Conservation (phyloP, 1,140 invertebrate genomes). For the Linepithema humile region DNA sequence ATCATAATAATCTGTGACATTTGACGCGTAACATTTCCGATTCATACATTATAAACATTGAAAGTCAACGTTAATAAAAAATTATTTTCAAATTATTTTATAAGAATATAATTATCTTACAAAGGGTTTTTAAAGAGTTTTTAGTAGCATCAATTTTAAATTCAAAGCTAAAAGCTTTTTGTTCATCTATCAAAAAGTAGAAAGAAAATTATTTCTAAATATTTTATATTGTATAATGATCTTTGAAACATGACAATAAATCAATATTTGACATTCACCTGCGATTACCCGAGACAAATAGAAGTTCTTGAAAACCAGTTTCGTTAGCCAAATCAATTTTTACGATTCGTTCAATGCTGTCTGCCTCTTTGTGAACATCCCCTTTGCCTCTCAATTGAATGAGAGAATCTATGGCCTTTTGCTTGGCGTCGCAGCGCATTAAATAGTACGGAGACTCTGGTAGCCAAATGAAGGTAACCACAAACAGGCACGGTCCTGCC, state of each 20-base stretch:
- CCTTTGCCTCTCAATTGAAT: constrained; percentile 85
- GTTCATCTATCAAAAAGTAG: no score
- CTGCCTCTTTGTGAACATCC: constrained; percentile 86
- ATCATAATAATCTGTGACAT: neutral
- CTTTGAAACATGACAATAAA: neutral
- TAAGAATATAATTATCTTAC: no score
- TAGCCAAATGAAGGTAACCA: constrained; percentile 86
- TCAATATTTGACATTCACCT: constrained; percentile 66
- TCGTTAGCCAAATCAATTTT: constrained; percentile 85
- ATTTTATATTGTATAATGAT: neutral
- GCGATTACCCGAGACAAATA: constrained; percentile 85
- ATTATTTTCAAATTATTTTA: no score
- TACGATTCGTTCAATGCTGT: constrained; percentile 86
- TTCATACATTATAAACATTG: no score
- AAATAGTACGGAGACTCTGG: constrained; percentile 91
- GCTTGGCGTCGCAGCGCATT: constrained; percentile 84
- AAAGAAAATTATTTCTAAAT: no score
- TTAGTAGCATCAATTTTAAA: no score
- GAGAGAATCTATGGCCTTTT: constrained; percentile 86
- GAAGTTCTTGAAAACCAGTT: constrained; percentile 85
- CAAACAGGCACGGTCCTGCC: constrained; percentile 84
- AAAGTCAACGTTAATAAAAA: no score
- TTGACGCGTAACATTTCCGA: neutral
- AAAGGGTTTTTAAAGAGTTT: no score
- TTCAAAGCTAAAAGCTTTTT: no score